These are phyloP conservation scores for Daktulosphaira vitifoliae DNA, from an alignment of 1,140 invertebrate species.

Conservation along the genomic window DNA sequence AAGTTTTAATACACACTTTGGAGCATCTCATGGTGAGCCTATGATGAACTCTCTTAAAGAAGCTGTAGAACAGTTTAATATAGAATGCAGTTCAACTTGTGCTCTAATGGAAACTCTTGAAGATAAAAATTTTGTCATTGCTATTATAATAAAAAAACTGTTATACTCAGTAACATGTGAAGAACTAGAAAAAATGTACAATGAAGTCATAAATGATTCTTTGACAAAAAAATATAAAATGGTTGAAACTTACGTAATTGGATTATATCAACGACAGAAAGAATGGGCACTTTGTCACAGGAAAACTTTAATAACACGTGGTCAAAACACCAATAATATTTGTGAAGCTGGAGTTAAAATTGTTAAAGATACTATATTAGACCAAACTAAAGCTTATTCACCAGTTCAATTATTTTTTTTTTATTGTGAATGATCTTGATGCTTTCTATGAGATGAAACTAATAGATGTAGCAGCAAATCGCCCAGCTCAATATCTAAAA, in stretches of 20 bases:
- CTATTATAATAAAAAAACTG: neutral
- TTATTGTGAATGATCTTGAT: no score
- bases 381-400: neutral
- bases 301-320: neutral
- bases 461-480: neutral
- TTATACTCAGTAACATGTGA: neutral
- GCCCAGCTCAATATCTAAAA: neutral
- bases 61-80: no score
- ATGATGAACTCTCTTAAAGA: no score
- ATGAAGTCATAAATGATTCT: neutral
- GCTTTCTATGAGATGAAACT: no score
- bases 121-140: no score
- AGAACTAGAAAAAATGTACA: neutral
- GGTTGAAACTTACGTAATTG: neutral
- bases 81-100: no score
- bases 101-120: no score
- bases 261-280: neutral
- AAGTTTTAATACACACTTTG: no score
- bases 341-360: neutral
- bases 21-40: no score
- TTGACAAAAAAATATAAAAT: neutral
- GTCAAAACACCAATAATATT: neutral
- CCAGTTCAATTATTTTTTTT: neutral
- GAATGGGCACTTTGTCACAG: neutral
- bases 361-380: no score